Evolutionary conservation across 2,113 vertebrate species (phyloP), one percentile per base, ranked within the genome.

Genomic region (Malurus elegans): DNA sequence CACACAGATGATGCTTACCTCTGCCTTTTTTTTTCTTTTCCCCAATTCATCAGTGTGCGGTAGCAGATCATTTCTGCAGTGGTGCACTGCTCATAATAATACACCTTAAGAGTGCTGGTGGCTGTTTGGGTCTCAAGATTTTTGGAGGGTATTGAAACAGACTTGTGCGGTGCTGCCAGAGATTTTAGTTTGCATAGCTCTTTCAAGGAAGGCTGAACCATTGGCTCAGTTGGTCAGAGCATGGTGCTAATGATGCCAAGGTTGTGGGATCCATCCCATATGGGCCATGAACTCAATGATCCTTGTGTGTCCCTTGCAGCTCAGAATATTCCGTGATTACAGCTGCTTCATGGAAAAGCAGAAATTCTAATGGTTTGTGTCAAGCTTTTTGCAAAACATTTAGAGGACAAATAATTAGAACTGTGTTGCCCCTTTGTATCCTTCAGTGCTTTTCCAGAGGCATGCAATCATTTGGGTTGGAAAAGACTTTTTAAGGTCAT

Each of bases 11-110:
- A 38, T 38, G 38, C 38, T 38, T 38, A 38, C 38, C 10, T 53
- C 14, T 40, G 2, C 14, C 7, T 32, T 9, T 29, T 23, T 36
- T 36, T 42, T 11, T 9, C 24, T 21, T 62, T 66, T n/a, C 26
- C 34, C 14, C 5, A 15, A 0, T 9, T 4, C 6, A 4, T 24
- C 20, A 4, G 1, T 19, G 12, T 64, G 14, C 21, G 32, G 3
- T 57, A 38, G 18, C 23, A 51, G 17, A 7, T 61, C 0, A 6
- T 25, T 67, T 76, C 18, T 76, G 32, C 40, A 50, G 28, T 26
- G 31, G 5, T 31, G 21, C 44, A 67, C 58, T 31, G 47, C 25
- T 67, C 38, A 24, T 6, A 10, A 5, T 34, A 24, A 14, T 3
- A 5, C 18, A 42, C 28, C 5, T 53, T 44, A 31, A 20, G 45